Evolutionary conservation across 64 coral and sea anemone species (phyloP), one percentile per base, ranked within the genome.

Genomic region (Montipora cactus): DNA sequence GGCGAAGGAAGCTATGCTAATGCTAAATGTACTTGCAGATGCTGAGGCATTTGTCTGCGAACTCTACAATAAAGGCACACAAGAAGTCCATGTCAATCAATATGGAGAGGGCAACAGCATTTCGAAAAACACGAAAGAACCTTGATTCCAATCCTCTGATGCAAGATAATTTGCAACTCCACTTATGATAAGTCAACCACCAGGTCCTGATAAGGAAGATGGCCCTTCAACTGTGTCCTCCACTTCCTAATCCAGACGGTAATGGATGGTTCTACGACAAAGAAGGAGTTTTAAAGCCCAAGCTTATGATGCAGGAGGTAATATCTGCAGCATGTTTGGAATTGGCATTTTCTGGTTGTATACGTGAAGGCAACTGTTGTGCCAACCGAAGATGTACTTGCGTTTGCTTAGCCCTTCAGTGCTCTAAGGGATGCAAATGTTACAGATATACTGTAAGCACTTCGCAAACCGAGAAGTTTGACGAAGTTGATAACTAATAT

Each of bases 41-140:
- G 93, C 87, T 47, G 79, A 94, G 83, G 87, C 87, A 21, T 90
- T 94, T 61, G 51, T 90, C 66, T 94, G 87, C 49, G 21, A 94
- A 22, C 87, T 94, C 8, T 94, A 89, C 93, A 59, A 91, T 81
- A 20, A 55, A 12, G n/a, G 78, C 1, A 89, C 78, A 75, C 12
- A 62, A 2, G 92, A 75, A 74, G 21, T 47, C 5, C 3, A 62
- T 14, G 88, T 93, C 83, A 88, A 81, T 83, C 83, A 88, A 88
- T 83, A 9, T 22, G 3, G 81, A 93, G 16, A 93, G 91, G 28
- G 81, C 91, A 79, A 25, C 91, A 71, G 75, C 83, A 10, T 93
- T 93, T 87, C 81, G 84, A 5, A 88, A 20, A 58, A 62, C 13
- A 88, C 88, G 75, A 76, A 93, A 81, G 67, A 81, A 44, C 49